Percentiles rank a stretch among this genome's conserved stretches.
These are phyloP conservation scores for Pomacea canaliculata DNA, from an alignment of 2,888 invertebrate genomes.

Conservation along the genomic window DNA sequence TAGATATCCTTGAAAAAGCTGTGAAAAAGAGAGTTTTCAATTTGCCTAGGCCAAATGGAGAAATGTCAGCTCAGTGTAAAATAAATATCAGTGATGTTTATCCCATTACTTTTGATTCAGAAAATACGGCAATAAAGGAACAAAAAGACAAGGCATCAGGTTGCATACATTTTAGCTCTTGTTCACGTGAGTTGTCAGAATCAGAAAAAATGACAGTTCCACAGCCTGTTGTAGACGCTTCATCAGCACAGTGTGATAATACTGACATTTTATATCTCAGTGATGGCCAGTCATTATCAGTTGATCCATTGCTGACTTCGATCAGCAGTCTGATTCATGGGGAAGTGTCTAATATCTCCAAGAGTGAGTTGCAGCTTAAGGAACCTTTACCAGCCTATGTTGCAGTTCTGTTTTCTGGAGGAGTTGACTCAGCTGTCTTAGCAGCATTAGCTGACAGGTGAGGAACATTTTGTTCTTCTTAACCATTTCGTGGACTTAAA, in stretches of 20 bases:
- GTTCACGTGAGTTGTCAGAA: background rate
- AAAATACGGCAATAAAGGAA: too few relatives aligned
- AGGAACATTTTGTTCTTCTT: background rate
- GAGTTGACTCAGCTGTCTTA: constrained; percentile 93
- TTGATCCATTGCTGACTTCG: too few relatives aligned
- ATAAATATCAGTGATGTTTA: too few relatives aligned
- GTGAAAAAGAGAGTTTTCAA: constrained; percentile 55
- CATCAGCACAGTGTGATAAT: too few relatives aligned
- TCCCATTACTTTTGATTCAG: too few relatives aligned
- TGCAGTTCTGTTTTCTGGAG: constrained; percentile 93
- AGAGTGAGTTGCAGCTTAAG: constrained; percentile 8
- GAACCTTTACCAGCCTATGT: constrained; percentile 75
- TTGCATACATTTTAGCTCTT: too few relatives aligned
- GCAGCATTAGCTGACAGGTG: constrained; percentile 83
- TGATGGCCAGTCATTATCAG: too few relatives aligned
- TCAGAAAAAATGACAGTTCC: background rate
- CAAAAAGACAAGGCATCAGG: too few relatives aligned
- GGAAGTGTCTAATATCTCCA: background rate
- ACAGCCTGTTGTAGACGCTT: background rate
- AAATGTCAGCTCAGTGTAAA: background rate
- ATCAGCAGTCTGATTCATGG: background rate
- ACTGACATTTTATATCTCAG: too few relatives aligned
- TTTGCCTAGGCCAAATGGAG: constrained; percentile 34
- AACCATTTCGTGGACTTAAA: background rate
- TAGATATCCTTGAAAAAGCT: constrained; percentile 60